These are phyloP conservation scores for Chydorus sphaericus DNA, from an alignment of 2,888 invertebrate genomes.

Conservation along the genomic window DNA sequence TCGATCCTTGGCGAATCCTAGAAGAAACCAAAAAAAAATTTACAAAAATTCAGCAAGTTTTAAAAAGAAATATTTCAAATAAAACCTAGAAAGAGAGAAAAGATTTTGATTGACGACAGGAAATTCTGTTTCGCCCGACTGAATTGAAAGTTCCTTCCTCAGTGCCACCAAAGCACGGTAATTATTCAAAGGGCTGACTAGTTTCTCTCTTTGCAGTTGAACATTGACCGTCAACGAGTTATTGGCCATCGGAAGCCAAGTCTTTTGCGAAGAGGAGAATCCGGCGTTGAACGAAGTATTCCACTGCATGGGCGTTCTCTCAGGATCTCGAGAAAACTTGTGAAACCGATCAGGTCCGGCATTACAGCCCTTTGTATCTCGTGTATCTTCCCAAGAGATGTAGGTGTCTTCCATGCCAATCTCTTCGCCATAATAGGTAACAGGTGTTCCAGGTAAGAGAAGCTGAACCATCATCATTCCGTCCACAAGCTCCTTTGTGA, in stretches of 20 bases:
- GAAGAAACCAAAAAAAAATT: background rate
- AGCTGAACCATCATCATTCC: conserved; percentile 68
- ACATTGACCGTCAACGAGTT: conserved; percentile 23
- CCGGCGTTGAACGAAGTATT: conserved; percentile 42
- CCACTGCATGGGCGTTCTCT: conserved; percentile 72
- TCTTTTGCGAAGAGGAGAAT: conserved; percentile 24
- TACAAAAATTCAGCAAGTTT: background rate
- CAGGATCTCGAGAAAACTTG: conserved; percentile 41
- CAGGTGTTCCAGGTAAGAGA: conserved; percentile 66
- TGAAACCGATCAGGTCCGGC: conserved; percentile 23
- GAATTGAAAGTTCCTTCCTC: conserved; percentile 36
- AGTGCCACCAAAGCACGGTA: conserved; percentile 42
- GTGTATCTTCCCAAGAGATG: conserved; percentile 10
- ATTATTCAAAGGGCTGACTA: conserved; percentile 40
- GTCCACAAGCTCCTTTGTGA: conserved; percentile 46
- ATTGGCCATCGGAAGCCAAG: conserved; percentile 23
- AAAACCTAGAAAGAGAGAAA: conserved; percentile 55
- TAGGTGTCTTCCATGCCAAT: conserved; percentile 52
- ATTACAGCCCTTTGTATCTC: conserved; percentile 47
- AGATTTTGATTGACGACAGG: conserved; percentile 34
- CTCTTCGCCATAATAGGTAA: conserved; percentile 79
- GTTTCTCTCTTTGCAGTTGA: conserved; percentile 28
- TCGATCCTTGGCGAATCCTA: conserved; percentile 11
- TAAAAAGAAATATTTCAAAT: conserved; percentile 10
- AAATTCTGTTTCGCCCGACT: conserved; percentile 40